Conservation (phyloP, 2,888 invertebrate genomes). For the Hyposoter didymator region DNA sequence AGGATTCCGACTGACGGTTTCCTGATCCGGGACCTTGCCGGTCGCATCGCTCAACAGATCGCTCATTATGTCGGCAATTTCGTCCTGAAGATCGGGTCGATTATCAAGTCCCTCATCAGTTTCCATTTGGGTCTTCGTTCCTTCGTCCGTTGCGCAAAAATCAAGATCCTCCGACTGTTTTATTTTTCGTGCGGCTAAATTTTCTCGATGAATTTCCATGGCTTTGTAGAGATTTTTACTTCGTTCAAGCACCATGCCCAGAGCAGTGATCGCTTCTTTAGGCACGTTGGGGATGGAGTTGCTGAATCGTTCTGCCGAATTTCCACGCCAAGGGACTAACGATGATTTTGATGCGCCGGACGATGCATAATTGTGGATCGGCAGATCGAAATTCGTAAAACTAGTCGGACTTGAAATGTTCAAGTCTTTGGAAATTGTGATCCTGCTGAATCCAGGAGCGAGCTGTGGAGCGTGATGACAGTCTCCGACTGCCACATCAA, state of each 20-base stretch:
- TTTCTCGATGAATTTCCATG: slow-evolving; percentile 68
- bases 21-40: neutral
- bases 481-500: slow-evolving; percentile 36
- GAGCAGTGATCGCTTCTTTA: slow-evolving; percentile 62
- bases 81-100: slow-evolving; percentile 1
- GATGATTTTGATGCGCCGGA: slow-evolving; percentile 52
- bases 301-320: slow-evolving; percentile 16
- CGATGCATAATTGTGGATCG: slow-evolving; percentile 25
- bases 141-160: neutral
- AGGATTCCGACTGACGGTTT: neutral
- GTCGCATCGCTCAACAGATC: slow-evolving; percentile 35
- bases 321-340: slow-evolving; percentile 27
- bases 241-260: slow-evolving; percentile 68
- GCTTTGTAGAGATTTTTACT: slow-evolving; percentile 69
- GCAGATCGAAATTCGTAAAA: slow-evolving; percentile 43
- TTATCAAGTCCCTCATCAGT: neutral
- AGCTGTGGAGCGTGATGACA: neutral
- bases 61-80: slow-evolving; percentile 37
- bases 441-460: neutral
- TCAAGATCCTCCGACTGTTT: neutral
- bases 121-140: neutral
- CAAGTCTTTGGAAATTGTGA: slow-evolving; percentile 46
- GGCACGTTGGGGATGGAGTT: slow-evolving; percentile 54
- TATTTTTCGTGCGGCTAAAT: slow-evolving; percentile 31
- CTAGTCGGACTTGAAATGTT: slow-evolving; percentile 35